Percentiles rank a stretch among this genome's conserved stretches.
phyloP scores from a whole-genome alignment of 2,113 vertebrate species.

The Gopherus evgoodei region DNA sequence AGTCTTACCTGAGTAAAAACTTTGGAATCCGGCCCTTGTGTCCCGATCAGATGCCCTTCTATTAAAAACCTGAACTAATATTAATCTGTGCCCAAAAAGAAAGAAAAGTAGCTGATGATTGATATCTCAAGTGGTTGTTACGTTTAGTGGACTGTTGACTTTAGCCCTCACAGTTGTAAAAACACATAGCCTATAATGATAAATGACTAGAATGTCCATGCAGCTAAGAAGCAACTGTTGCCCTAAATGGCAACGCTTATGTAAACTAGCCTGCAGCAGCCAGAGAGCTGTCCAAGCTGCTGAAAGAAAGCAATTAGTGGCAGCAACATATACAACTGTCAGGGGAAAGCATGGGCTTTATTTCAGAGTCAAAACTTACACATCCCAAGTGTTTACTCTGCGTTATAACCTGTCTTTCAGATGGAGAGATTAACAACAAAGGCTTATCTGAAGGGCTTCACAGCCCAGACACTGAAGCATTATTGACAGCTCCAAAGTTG shows the following conservation, averaged over 20 bases:
- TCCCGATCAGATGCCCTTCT: conserved; percentile 21
- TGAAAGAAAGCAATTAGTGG: conserved; percentile 75
- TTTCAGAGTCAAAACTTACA: conserved; percentile 52
- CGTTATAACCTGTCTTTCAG: conserved; percentile 58
- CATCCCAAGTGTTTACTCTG: conserved; percentile 63
- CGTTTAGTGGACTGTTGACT: conserved; percentile 31
- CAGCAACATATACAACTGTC: conserved; percentile 55
- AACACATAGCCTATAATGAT: conserved; percentile 60
- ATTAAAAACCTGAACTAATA: background rate
- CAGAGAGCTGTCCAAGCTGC: conserved; percentile 28
- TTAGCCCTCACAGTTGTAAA: conserved; percentile 45
- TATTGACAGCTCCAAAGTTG: conserved; percentile 55
- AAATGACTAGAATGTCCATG: conserved; percentile 63
- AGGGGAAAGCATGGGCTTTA: conserved; percentile 6
- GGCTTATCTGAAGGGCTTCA: conserved; percentile 67
- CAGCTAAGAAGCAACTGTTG: conserved; percentile 43
- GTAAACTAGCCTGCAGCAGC: conserved; percentile 69
- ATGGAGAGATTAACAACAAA: conserved; percentile 70
- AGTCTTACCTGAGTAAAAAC: conserved; percentile 53
- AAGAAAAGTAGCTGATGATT: conserved; percentile 37
- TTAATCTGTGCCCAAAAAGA: background rate
- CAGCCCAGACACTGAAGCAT: conserved; percentile 37
- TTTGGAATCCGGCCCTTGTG: conserved; percentile 27
- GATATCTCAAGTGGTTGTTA: conserved; percentile 57
- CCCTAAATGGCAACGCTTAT: conserved; percentile 69